A percentile compares a stretch with the other conserved stretches of the same genome.
Conservation (phyloP, 2,113 vertebrate species). For the Mesoclemmys tuberculata region DNA sequence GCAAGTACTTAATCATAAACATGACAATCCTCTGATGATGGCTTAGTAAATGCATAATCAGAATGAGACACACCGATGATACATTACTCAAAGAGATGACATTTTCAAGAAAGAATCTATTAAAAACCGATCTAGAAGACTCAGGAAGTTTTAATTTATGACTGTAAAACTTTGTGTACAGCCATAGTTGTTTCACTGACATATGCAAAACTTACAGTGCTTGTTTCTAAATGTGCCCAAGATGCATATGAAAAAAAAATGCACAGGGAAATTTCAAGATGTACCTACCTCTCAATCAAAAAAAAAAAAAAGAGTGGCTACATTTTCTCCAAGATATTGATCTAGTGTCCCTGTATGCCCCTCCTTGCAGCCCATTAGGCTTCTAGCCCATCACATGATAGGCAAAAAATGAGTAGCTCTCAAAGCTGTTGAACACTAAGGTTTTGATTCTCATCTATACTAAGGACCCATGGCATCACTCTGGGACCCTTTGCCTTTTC, state of each 20-base stretch:
- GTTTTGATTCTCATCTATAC: neutral
- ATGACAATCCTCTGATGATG: constrained; percentile 23
- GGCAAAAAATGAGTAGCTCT: constrained; percentile 42
- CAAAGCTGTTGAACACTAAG: constrained; percentile 3
- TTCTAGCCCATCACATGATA: constrained; percentile 21
- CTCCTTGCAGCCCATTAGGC: constrained; percentile 19
- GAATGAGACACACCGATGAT: constrained; percentile 7
- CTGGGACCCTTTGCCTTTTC: neutral
- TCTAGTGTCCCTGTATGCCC: neutral
- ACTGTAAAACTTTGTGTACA: constrained; percentile 2
- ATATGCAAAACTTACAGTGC: neutral
- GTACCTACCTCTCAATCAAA: neutral
- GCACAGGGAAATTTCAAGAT: neutral
- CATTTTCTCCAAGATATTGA: neutral
- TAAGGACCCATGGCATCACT: neutral
- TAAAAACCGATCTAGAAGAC: constrained; percentile 59
- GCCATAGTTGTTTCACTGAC: constrained; percentile 52
- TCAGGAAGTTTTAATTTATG: constrained; percentile 59
- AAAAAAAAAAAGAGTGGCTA: neutral
- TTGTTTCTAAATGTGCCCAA: neutral
- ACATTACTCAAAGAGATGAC: constrained; percentile 21
- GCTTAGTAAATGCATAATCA: constrained; percentile 36
- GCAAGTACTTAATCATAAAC: constrained; percentile 37
- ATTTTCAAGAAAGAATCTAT: constrained; percentile 48
- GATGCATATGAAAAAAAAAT: neutral